A percentile compares a stretch with the other conserved stretches of the same genome.
phyloP scores from a whole-genome alignment of 2,888 invertebrate genomes.

The Arctia plantaginis region DNA sequence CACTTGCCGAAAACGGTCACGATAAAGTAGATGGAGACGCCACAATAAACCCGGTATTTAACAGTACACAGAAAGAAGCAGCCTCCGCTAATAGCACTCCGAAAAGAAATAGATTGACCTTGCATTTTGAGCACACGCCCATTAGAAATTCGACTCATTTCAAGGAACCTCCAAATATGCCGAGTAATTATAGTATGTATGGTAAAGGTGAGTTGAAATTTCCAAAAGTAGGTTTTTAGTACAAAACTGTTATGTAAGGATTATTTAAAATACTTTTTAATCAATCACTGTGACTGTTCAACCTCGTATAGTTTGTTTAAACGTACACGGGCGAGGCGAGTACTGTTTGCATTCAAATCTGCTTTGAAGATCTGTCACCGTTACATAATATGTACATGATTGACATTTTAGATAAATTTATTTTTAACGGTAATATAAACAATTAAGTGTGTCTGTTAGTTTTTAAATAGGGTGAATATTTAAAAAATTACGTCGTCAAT shows the following conservation, averaged over 20 bases:
- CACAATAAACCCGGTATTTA: conserved; percentile 55
- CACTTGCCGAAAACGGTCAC: conserved; percentile 73
- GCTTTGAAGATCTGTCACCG: background rate
- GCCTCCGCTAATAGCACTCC: conserved; percentile 83
- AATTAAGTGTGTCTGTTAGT: no score
- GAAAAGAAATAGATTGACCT: conserved; percentile 88
- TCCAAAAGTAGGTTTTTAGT: background rate
- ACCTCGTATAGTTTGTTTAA: background rate
- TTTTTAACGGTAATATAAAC: no score
- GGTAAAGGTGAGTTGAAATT: conserved; percentile 71
- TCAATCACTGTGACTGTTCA: background rate
- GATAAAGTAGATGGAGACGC: conserved; percentile 74
- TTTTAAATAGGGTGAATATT: no score
- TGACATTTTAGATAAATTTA: no score
- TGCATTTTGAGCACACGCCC: conserved; percentile 91
- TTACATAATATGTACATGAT: no score
- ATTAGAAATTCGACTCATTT: conserved; percentile 90
- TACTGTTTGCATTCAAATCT: background rate
- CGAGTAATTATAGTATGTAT: conserved; percentile 64
- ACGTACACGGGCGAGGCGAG: background rate
- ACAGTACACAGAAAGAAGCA: conserved; percentile 64
- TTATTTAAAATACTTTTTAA: background rate
- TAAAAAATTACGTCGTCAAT: no score
- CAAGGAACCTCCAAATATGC: conserved; percentile 88
- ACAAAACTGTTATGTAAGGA: background rate